Conservation (phyloP, 2,888 invertebrate genomes). For the Mesorhabditis sp. region DNA sequence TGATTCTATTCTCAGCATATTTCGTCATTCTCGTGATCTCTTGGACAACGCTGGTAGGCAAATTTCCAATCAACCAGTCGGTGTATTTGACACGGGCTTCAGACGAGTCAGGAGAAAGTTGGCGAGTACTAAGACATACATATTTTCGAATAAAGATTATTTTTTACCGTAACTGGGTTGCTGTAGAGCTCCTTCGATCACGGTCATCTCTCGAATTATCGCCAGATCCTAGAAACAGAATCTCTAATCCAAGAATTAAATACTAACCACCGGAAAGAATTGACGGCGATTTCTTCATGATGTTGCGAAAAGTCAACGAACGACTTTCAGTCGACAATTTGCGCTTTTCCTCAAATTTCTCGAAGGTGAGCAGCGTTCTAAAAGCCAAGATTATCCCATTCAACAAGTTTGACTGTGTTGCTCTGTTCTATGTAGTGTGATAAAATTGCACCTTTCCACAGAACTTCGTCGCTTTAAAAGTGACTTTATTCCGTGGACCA, state of each 20-base stretch:
- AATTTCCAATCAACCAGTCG: slow-evolving; percentile 58
- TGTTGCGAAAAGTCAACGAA: slow-evolving; percentile 33
- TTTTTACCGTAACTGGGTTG: background rate
- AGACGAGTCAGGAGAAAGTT: slow-evolving; percentile 29
- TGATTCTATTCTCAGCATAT: slow-evolving; percentile 59
- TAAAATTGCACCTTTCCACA: too few relatives aligned
- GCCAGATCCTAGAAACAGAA: background rate
- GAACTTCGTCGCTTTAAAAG: too few relatives aligned
- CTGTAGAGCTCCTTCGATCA: slow-evolving; percentile 5
- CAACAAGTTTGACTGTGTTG: too few relatives aligned
- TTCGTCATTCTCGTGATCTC: slow-evolving; percentile 70
- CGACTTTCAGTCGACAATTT: slow-evolving; percentile 63
- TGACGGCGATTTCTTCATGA: slow-evolving; percentile 40
- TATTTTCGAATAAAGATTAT: slow-evolving; percentile 9
- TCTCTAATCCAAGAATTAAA: background rate
- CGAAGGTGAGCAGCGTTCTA: slow-evolving; percentile 65
- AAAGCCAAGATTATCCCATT: slow-evolving; percentile 7
- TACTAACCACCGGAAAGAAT: slow-evolving; percentile 17
- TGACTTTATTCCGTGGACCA: too few relatives aligned
- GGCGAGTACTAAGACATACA: slow-evolving; percentile 22
- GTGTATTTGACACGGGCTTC: slow-evolving; percentile 60
- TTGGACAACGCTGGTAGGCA: slow-evolving; percentile 59
- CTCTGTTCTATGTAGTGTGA: too few relatives aligned
- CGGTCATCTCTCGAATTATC: background rate
- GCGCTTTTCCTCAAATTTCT: slow-evolving; percentile 81